Conservation (phyloP, 2,888 invertebrate genomes). For the Plagodis pulveraria region DNA sequence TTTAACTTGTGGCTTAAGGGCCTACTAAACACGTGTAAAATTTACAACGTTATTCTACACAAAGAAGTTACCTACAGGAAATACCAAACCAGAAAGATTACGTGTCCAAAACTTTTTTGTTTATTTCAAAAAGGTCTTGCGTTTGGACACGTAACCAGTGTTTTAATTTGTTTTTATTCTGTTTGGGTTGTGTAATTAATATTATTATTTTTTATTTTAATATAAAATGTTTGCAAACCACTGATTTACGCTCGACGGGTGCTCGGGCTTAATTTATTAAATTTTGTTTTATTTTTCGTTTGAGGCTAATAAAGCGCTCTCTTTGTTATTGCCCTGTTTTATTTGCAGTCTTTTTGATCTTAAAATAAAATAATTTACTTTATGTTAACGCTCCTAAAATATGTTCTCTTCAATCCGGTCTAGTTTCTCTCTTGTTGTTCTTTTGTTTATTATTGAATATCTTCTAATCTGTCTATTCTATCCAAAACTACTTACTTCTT, state of each 20-base stretch:
- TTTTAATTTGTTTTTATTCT: conserved; percentile 4
- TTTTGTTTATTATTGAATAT: too few species aligned
- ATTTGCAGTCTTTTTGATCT: too few species aligned
- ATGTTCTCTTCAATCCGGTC: too few species aligned
- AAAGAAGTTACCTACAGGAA: conserved; percentile 6
- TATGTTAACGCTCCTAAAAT: too few species aligned
- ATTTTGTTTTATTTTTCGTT: conserved; percentile 1
- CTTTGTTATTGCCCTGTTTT: neutral
- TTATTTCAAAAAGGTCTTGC: conserved; percentile 2
- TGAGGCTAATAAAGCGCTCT: neutral
- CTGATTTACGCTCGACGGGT: conserved; percentile 13
- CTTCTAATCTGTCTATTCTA: too few species aligned
- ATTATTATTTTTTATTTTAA: conserved; percentile 3
- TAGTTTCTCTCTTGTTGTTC: too few species aligned
- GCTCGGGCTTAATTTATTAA: conserved; percentile 10
- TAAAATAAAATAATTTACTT: too few species aligned
- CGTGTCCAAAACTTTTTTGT: conserved; percentile 4
- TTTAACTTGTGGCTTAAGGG: too few species aligned
- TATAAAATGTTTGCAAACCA: conserved; percentile 9
- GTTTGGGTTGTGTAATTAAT: conserved; percentile 14
- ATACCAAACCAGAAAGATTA: conserved; percentile 7
- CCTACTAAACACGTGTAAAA: too few species aligned
- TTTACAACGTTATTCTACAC: too few species aligned
- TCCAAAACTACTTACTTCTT: too few species aligned
- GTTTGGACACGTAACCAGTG: conserved; percentile 5